A percentile compares a stretch with the other conserved stretches of the same genome.
Evolutionary conservation across 2,113 vertebrate genomes (phyloP).

Genomic region (Alosa alosa): DNA sequence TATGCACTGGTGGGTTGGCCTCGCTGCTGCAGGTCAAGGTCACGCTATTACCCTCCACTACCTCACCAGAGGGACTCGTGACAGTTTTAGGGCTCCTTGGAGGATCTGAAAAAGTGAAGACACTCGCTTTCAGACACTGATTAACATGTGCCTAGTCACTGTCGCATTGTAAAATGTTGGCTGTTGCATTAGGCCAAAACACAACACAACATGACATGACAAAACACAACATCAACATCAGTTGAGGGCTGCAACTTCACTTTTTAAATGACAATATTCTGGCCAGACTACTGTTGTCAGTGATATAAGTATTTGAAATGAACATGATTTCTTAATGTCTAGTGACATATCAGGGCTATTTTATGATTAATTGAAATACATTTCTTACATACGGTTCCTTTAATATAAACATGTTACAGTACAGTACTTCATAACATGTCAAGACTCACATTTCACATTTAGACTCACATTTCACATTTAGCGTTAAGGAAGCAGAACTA

Average conservation of each 20-base stretch:
- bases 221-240: too few relatives aligned
- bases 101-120: background rate
- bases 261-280: too few relatives aligned
- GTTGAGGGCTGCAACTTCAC: too few relatives aligned
- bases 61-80: background rate
- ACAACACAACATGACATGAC: too few relatives aligned
- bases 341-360: too few relatives aligned
- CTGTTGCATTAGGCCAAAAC: too few relatives aligned
- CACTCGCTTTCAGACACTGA: background rate
- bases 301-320: too few relatives aligned
- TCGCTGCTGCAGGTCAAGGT: background rate
- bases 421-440: background rate
- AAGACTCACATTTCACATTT: background rate
- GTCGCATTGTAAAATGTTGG: too few relatives aligned
- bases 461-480: background rate
- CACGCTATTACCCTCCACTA: background rate
- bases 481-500: background rate
- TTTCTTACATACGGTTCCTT: background rate
- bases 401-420: background rate
- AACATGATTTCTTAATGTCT: too few relatives aligned
- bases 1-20: background rate
- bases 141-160: too few relatives aligned
- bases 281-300: too few relatives aligned
- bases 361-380: too few relatives aligned
- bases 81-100: background rate